phyloP scores from a whole-genome alignment of 1,140 invertebrate genomes.

The Marisa cornuarietis region DNA sequence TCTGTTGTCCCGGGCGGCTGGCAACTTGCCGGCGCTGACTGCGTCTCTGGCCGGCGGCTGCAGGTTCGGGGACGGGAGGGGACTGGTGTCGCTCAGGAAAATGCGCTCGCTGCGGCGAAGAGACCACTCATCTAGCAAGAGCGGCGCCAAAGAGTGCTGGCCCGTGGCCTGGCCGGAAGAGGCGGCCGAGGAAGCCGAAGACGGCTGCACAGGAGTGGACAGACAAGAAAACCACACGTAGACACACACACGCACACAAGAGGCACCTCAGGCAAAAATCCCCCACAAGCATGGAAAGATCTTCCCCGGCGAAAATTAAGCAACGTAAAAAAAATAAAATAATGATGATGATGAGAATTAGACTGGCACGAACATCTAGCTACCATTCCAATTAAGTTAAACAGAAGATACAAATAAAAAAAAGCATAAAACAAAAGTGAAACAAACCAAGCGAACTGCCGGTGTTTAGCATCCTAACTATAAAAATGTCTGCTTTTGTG shows the following conservation, averaged over 20 bases:
- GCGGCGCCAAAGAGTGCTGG: conserved; percentile 45
- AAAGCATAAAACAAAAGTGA: too few relatives aligned
- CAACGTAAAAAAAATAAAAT: too few relatives aligned
- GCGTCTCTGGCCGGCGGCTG: conserved; percentile 5
- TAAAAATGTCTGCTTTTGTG: too few relatives aligned
- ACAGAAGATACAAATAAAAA: too few relatives aligned
- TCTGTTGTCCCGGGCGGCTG: conserved; percentile 4
- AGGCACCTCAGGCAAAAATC: not conserved
- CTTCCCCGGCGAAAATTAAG: too few relatives aligned
- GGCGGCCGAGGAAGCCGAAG: not conserved
- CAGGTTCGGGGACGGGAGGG: conserved; percentile 53
- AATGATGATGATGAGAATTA: too few relatives aligned
- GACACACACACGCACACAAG: conserved; percentile 10
- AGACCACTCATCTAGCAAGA: conserved; percentile 64
- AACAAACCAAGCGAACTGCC: too few relatives aligned
- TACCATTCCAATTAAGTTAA: too few relatives aligned
- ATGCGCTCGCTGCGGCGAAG: conserved; percentile 66
- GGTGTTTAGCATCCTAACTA: too few relatives aligned
- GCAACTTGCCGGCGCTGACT: conserved; percentile 11
- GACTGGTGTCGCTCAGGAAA: conserved; percentile 65
- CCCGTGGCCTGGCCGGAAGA: not conserved
- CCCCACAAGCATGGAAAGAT: too few relatives aligned
- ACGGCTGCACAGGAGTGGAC: conserved; percentile 23
- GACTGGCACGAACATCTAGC: too few relatives aligned
- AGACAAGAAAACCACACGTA: conserved; percentile 21